Conservation (phyloP, 2,888 invertebrate genomes). For the Philhelius pedissequus region DNA sequence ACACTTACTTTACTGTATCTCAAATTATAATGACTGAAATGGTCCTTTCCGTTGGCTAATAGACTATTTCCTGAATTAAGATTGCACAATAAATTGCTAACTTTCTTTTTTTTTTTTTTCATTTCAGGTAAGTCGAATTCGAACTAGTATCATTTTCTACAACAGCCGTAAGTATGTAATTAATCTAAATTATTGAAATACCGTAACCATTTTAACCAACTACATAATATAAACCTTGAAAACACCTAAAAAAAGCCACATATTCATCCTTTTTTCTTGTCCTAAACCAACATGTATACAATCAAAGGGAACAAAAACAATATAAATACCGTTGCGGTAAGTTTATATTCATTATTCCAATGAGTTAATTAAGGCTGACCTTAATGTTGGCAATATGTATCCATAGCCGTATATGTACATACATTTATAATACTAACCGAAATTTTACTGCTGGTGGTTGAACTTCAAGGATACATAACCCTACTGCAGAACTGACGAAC, state of each 20-base stretch:
- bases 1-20: too few relatives aligned
- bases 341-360: slow-evolving; percentile 63
- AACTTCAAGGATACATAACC: slow-evolving; percentile 43
- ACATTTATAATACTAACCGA: slow-evolving; percentile 36
- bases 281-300: background rate
- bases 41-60: too few relatives aligned
- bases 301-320: background rate
- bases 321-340: slow-evolving; percentile 23
- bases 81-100: background rate
- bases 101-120: background rate
- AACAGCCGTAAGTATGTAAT: slow-evolving; percentile 21
- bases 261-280: background rate
- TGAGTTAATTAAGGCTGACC: slow-evolving; percentile 58
- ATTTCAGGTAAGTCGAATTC: slow-evolving; percentile 45
- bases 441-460: slow-evolving; percentile 43
- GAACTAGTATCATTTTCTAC: background rate
- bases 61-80: too few relatives aligned
- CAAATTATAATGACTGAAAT: too few relatives aligned
- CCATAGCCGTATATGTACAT: background rate
- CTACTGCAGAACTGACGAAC: background rate
- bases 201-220: background rate
- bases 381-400: slow-evolving; percentile 11
- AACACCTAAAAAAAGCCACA: slow-evolving; percentile 1
- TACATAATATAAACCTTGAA: background rate
- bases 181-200: background rate